Conservation (phyloP, 2,797 vertebrate species). For the Megalops cyprinoides region DNA sequence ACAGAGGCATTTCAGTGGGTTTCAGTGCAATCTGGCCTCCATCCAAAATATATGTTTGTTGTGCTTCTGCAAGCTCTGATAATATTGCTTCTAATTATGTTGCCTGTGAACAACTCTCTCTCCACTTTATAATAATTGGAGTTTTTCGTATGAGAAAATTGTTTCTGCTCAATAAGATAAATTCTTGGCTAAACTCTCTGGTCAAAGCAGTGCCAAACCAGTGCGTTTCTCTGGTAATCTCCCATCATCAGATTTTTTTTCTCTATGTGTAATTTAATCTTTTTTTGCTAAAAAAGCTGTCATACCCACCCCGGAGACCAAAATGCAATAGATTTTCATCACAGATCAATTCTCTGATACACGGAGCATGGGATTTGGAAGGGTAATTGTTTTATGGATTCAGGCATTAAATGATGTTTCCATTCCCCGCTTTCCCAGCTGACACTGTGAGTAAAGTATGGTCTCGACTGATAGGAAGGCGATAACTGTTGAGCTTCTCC, state of each 20-base stretch:
- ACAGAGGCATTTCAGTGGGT: not conserved
- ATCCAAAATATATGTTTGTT: not conserved
- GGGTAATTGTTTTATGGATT: constrained; percentile 3
- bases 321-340: not conserved
- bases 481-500: not conserved
- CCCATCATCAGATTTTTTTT: not conserved
- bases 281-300: not conserved
- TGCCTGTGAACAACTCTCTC: not conserved
- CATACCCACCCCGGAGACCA: not conserved
- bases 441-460: not conserved
- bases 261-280: not conserved
- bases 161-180: not conserved
- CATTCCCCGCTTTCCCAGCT: not conserved
- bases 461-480: not conserved
- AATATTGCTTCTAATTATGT: not conserved
- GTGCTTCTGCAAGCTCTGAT: not conserved
- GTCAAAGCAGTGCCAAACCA: not conserved
- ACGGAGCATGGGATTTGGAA: not conserved
- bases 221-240: not conserved
- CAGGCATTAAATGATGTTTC: not conserved
- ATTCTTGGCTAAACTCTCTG: not conserved
- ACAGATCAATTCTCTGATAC: not conserved
- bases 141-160: constrained; percentile 4
- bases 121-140: not conserved
- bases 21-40: not conserved